A percentile compares a stretch with the other conserved stretches of the same genome.
Evolutionary conservation across 23 tunicate genomes (phyloP).

Genomic region (Phallusia fumigata): DNA sequence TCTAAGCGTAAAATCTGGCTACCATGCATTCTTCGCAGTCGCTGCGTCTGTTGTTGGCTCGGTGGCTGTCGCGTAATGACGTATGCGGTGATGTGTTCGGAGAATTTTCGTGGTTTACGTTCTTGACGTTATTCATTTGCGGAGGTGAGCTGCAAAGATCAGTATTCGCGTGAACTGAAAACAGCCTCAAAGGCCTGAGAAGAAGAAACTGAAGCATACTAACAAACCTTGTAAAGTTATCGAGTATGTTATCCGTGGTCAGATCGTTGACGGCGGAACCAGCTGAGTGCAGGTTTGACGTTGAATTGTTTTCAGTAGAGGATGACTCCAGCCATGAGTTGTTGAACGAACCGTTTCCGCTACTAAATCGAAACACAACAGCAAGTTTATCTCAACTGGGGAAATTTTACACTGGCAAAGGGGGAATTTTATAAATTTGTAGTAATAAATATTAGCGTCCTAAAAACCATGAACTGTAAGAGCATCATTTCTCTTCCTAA

Average conservation of each 20-base stretch:
- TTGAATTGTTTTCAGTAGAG: conserved; percentile 2
- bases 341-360: conserved; percentile 9
- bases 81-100: neutral
- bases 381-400: no score
- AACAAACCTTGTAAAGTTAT: conserved; percentile 33
- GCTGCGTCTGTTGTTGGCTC: conserved; percentile 27
- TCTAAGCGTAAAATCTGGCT: neutral
- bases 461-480: no score
- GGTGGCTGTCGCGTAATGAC: neutral
- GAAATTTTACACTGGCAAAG: no score
- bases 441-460: no score
- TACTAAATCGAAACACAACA: neutral
- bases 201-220: neutral
- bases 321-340: neutral
- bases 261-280: conserved; percentile 31
- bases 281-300: conserved; percentile 15
- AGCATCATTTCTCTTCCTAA: no score
- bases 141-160: neutral
- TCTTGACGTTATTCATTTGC: conserved; percentile 33
- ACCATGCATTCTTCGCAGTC: conserved; percentile 91
- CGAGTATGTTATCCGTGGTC: conserved; percentile 21
- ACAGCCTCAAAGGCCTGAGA: neutral
- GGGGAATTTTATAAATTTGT: no score
- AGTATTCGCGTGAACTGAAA: neutral
- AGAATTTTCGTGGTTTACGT: neutral